Conservation (phyloP, 92 coral and sea anemone species). For the Actinostola sp. region DNA sequence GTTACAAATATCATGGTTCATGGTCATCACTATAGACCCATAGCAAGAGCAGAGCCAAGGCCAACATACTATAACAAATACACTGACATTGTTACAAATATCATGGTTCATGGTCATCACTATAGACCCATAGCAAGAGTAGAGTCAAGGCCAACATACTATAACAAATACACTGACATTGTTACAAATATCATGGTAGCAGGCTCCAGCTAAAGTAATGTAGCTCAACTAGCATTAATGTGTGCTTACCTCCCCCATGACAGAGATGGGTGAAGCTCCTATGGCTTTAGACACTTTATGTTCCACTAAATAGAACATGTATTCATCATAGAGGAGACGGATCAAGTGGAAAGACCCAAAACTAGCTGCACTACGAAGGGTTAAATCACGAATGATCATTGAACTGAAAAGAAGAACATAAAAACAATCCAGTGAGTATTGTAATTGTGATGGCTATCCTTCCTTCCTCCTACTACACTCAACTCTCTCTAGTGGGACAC, state of each 20-base stretch:
- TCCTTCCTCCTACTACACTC: no score
- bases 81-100: background rate
- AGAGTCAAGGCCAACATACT: slow-evolving; percentile 99
- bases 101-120: background rate
- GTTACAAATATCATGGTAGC: background rate
- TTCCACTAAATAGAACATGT: slow-evolving; percentile 98
- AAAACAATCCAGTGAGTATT: background rate
- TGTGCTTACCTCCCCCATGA: slow-evolving; percentile 94
- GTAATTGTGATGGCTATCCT: no score
- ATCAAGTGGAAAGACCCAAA: slow-evolving; percentile 99
- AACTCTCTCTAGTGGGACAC: no score
- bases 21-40: slow-evolving; percentile 51
- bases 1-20: background rate
- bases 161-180: slow-evolving; percentile 4
- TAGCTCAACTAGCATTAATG: background rate
- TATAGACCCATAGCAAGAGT: slow-evolving; percentile 85
- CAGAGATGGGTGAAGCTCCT: slow-evolving; percentile 98
- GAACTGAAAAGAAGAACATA: slow-evolving; percentile 58
- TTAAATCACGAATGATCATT: slow-evolving; percentile 97
- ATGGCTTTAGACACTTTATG: slow-evolving; percentile 97
- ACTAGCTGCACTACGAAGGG: slow-evolving; percentile 98
- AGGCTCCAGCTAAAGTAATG: no score
- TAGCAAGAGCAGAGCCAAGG: slow-evolving; percentile 91
- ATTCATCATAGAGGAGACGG: slow-evolving; percentile 94
- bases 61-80: slow-evolving; percentile 84